phyloP scores from a whole-genome alignment of 1,140 invertebrate genomes.

The Luehdorfia chinensis region DNA sequence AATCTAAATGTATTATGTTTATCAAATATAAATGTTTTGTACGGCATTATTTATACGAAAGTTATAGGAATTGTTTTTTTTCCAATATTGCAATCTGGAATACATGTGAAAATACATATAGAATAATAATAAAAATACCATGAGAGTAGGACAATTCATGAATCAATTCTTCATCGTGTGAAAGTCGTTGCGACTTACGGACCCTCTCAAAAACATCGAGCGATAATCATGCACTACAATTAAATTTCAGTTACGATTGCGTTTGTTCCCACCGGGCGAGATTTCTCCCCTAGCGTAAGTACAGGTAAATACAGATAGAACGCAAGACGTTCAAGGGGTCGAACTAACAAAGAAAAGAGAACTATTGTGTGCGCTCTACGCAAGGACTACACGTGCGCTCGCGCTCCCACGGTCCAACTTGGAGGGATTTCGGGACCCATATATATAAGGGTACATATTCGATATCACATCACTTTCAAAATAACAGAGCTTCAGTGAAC shows the following conservation, averaged over 20 bases:
- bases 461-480: slow-evolving; percentile 52
- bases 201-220: slow-evolving; percentile 51
- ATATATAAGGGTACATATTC: slow-evolving; percentile 51
- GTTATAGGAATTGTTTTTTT: too few relatives aligned
- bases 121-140: slow-evolving; percentile 18
- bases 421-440: slow-evolving; percentile 44
- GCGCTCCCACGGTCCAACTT: slow-evolving; percentile 55
- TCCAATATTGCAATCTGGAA: too few relatives aligned
- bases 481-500: slow-evolving; percentile 41
- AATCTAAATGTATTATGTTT: too few relatives aligned
- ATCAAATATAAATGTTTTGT: too few relatives aligned
- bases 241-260: slow-evolving; percentile 63
- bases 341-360: slow-evolving; percentile 57
- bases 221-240: slow-evolving; percentile 56
- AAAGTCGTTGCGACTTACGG: slow-evolving; percentile 42
- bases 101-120: too few relatives aligned
- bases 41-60: too few relatives aligned
- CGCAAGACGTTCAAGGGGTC: slow-evolving; percentile 66
- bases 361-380: slow-evolving; percentile 62
- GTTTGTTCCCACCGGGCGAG: slow-evolving; percentile 62
- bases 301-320: slow-evolving; percentile 66
- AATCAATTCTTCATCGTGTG: slow-evolving; percentile 45
- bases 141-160: not conserved
- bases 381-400: slow-evolving; percentile 50
- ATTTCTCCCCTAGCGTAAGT: slow-evolving; percentile 57